Conservation (phyloP, 2,888 invertebrate species). For the Caenorhabditis panamensis region DNA sequence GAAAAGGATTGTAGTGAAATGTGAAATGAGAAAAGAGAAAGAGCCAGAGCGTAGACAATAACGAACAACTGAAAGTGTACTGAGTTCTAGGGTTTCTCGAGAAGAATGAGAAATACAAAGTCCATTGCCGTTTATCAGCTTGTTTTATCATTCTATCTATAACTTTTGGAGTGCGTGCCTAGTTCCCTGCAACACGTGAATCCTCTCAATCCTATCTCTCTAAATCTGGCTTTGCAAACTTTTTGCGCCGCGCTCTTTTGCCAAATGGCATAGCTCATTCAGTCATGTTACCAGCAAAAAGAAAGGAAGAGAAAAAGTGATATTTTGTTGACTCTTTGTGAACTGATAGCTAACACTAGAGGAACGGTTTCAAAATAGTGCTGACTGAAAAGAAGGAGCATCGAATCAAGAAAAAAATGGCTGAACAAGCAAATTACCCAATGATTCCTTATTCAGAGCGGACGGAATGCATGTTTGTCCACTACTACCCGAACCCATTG, state of each 20-base stretch:
- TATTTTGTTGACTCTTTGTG: conserved; percentile 10
- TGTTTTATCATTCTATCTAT: no score
- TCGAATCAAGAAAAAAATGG: no score
- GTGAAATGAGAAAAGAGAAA: not conserved
- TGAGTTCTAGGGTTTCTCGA: not conserved
- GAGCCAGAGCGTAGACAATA: no score
- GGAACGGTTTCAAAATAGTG: not conserved
- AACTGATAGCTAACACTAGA: no score
- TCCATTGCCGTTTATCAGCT: no score
- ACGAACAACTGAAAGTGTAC: no score
- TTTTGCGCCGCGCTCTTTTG: conserved; percentile 44
- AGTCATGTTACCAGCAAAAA: no score
- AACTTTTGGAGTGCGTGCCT: no score
- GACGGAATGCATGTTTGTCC: no score
- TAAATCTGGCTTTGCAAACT: conserved; percentile 37
- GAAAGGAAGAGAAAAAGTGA: conserved; percentile 8
- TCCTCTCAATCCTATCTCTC: conserved; percentile 49
- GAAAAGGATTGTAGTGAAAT: not conserved
- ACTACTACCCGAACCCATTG: no score
- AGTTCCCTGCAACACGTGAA: conserved; percentile 38
- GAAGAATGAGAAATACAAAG: no score
- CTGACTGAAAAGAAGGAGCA: not conserved
- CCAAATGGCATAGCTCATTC: conserved; percentile 14
- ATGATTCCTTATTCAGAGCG: no score
- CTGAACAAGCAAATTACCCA: conserved; percentile 3